phyloP scores from a whole-genome alignment of 2,113 vertebrate species.

The Hemiscyllium ocellatum region DNA sequence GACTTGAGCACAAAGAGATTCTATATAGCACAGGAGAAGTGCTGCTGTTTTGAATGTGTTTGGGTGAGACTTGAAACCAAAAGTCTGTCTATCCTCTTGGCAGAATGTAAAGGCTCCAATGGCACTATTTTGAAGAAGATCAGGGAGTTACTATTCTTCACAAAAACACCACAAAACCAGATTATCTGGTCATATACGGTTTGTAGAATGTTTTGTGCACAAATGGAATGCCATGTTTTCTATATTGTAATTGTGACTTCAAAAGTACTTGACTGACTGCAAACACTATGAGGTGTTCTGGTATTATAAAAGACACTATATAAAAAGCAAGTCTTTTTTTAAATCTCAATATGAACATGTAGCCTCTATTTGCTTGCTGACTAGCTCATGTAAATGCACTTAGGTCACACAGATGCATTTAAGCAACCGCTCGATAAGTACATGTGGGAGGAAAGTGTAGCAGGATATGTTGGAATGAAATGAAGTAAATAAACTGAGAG shows the following conservation, averaged over 20 bases:
- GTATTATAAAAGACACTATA: not conserved
- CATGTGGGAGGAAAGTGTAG: not conserved
- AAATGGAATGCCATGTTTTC: not conserved
- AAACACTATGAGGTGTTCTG: not conserved
- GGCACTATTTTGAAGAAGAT: not conserved
- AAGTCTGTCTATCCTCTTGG: too few relatives aligned
- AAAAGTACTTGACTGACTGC: not conserved
- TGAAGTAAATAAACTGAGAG: not conserved
- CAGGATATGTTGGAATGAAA: not conserved
- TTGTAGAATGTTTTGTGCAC: not conserved
- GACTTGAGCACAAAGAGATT: too few relatives aligned
- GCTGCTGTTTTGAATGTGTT: too few relatives aligned
- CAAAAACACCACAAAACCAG: not conserved
- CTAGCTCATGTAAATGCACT: not conserved
- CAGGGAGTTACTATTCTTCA: not conserved
- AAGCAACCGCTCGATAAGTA: not conserved
- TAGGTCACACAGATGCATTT: not conserved
- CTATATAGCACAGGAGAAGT: too few relatives aligned
- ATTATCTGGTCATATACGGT: not conserved
- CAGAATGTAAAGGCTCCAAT: not conserved
- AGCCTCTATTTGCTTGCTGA: not conserved
- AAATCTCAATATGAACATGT: not conserved
- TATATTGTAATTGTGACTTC: not conserved
- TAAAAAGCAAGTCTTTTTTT: not conserved
- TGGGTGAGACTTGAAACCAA: too few relatives aligned